A percentile compares a stretch with the other conserved stretches of the same genome.
phyloP scores from a whole-genome alignment of 1,140 invertebrate species.

The Microplitis mediator region DNA sequence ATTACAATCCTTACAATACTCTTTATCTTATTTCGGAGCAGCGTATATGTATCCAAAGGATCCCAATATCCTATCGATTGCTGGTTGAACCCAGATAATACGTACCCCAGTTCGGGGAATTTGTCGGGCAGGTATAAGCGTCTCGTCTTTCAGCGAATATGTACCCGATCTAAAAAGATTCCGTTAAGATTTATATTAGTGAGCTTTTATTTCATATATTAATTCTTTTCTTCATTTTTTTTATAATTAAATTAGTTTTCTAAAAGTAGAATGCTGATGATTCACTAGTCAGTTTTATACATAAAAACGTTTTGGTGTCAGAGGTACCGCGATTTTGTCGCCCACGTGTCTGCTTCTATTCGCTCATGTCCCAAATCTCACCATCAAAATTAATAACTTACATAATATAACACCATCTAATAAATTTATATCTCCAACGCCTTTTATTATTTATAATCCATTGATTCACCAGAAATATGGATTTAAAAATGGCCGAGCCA shows the following conservation, averaged over 20 bases:
- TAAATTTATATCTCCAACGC: background rate
- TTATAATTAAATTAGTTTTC: background rate
- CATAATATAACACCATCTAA: background rate
- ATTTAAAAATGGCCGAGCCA: too few relatives aligned
- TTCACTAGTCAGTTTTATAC: background rate
- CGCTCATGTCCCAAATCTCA: background rate
- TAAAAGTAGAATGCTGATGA: background rate
- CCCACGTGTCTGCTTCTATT: background rate
- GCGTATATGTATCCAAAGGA: too few relatives aligned
- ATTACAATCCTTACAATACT: slow-evolving; percentile 21
- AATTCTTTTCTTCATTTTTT: too few relatives aligned
- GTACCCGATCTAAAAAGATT: background rate
- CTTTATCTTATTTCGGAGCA: background rate
- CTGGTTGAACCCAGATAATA: background rate
- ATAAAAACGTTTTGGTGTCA: background rate
- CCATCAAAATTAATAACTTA: background rate
- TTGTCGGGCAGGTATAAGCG: background rate
- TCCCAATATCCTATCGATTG: background rate
- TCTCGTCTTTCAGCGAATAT: background rate
- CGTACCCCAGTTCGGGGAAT: background rate
- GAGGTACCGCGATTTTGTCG: background rate
- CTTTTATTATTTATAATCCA: background rate
- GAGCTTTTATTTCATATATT: too few relatives aligned
- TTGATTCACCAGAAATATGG: too few relatives aligned
- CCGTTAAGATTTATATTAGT: background rate